Base-by-base conservation (phyloP, 2,888 invertebrate genomes). In the Callimorpha dominula region DNA sequence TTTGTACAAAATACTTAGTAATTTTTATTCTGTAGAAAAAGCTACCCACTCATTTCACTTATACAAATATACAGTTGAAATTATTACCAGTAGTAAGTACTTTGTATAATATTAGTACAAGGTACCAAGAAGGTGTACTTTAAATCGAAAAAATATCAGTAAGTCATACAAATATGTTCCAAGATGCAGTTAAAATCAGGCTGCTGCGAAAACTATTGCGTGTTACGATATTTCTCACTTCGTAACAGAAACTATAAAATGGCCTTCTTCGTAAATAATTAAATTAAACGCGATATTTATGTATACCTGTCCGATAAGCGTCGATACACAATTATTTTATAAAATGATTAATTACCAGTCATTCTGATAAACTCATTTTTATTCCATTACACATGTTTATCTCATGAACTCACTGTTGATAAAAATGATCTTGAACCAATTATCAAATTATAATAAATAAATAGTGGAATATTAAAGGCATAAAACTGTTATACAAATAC, bases 321-420 rank as follows among this genome's bases (percentile, higher is more conserved):
- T 49, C 65, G 40, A 15, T 63, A 71, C 52, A 42, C 60, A 71
- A 70, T 70, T 72, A 70, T 71, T 68, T 65, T 54, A 70, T 40
- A 12, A 60, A 60, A 66, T 68, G 57, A 64, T 71, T 60, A 72
- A 68, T 76, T 64, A 52, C 17, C 54, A 70, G 20, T 49, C 12
- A 63, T 20, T 3, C 11, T 66, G 14, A 70, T 66, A 57, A 52
- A 63, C 15, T 65, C 49, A 68, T 57, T 49, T 52, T 72, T 54
- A 65, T 42, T 54, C n/a, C n/a, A 63, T 43, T 52, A 62, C 43
- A 64, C 42, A 62, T 67, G 17, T 67, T 67, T 67, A 43, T 71
- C 14, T 9, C 62, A 20, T 66, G n/a, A 31, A 65, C 46, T 49
- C 20, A 60, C 68, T 57, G 14, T 57, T 69, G 62, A n/a, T 20